Evolutionary conservation across 2,888 invertebrate species (phyloP).

Genomic region (Oscheius sp.): DNA sequence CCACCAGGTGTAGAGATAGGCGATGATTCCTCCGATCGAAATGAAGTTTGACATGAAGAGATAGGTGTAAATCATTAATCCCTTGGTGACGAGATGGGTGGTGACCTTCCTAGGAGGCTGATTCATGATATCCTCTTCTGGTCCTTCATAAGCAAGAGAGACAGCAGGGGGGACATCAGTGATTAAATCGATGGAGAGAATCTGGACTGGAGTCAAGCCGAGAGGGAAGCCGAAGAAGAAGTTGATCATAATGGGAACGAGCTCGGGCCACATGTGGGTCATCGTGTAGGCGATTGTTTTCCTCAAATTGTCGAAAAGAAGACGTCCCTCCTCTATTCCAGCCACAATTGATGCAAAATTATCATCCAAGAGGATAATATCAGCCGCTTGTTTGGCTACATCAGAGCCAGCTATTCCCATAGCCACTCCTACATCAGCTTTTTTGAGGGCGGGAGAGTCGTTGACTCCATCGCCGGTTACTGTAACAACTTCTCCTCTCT

Average conservation of each 20-base stretch:
- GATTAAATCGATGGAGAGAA: conserved; percentile 61
- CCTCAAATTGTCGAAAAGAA: conserved; percentile 44
- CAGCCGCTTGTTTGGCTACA: conserved; percentile 61
- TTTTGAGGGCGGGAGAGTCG: conserved; percentile 55
- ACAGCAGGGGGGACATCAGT: conserved; percentile 64
- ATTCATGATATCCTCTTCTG: conserved; percentile 64
- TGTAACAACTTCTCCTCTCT: conserved; percentile 47
- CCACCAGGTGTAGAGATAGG: conserved; percentile 45
- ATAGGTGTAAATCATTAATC: conserved; percentile 63
- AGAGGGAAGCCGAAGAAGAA: conserved; percentile 65
- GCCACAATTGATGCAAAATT: conserved; percentile 57
- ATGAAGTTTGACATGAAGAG: conserved; percentile 63
- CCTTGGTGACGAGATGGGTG: conserved; percentile 62
- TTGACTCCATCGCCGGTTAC: conserved; percentile 56
- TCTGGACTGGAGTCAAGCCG: conserved; percentile 63
- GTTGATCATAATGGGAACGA: conserved; percentile 65
- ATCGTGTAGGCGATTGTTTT: conserved; percentile 64
- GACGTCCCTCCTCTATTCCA: conserved; percentile 49
- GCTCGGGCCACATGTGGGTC: conserved; percentile 65
- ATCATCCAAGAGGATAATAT: conserved; percentile 57
- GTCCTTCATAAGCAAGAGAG: conserved; percentile 65
- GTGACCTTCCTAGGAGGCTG: conserved; percentile 56
- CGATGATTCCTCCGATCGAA: conserved; percentile 47
- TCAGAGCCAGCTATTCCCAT: conserved; percentile 60
- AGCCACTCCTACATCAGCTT: conserved; percentile 59